Percentiles rank a stretch among this genome's conserved stretches.
phyloP scores from a whole-genome alignment of 2,797 vertebrate genomes.

The Helarctos malayanus region DNA sequence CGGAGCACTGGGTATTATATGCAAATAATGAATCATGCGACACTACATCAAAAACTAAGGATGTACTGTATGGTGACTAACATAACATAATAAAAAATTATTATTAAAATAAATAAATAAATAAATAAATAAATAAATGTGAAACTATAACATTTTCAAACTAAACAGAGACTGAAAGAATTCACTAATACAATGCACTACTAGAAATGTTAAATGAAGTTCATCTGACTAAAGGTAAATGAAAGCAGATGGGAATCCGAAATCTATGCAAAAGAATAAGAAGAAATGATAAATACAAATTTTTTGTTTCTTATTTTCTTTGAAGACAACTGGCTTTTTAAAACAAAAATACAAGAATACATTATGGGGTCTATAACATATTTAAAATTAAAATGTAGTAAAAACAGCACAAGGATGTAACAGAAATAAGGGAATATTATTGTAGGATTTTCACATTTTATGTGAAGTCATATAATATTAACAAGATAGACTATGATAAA shows the following conservation, averaged over 20 bases:
- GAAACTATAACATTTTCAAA: not conserved
- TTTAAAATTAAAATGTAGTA: not conserved
- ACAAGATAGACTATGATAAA: not conserved
- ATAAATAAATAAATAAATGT: no score
- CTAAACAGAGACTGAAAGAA: slow-evolving; percentile 15
- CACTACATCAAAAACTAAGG: no score
- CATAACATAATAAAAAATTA: no score
- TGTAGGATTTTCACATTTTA: not conserved
- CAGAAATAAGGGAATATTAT: not conserved
- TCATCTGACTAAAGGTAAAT: not conserved
- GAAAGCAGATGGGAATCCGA: not conserved
- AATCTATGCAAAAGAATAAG: not conserved
- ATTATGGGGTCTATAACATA: not conserved
- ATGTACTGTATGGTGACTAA: no score
- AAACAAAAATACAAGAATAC: slow-evolving; percentile 8
- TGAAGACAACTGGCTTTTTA: not conserved
- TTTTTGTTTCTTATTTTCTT: not conserved
- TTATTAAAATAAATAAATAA: no score
- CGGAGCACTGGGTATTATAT: no score
- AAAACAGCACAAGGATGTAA: not conserved
- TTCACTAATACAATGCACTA: not conserved
- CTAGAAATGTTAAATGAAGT: slow-evolving; percentile 17
- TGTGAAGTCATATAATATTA: not conserved
- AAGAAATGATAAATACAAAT: not conserved
- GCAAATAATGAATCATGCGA: no score